Conservation (phyloP, 2,113 vertebrate genomes). For the Tupaia tana region DNA sequence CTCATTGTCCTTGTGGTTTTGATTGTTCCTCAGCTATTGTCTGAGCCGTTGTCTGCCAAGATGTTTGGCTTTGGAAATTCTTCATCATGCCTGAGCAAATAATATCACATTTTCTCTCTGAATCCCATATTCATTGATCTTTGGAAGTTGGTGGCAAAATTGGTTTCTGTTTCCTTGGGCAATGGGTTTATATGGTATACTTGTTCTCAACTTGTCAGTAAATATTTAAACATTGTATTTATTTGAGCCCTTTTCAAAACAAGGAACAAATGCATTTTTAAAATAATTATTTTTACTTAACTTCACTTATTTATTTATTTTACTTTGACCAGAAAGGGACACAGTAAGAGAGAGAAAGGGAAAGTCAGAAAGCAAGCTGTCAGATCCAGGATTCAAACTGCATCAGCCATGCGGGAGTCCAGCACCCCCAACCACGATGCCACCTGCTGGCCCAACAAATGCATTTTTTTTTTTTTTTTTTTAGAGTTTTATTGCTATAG, state of each 20-base stretch:
- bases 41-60: conserved; percentile 34
- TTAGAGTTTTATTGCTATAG: no score
- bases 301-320: no score
- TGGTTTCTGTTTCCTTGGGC: neutral
- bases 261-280: conserved; percentile 28
- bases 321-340: no score
- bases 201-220: conserved; percentile 28
- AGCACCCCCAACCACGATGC: no score
- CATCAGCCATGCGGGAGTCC: no score
- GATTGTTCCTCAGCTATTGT: conserved; percentile 44
- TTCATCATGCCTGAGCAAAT: conserved; percentile 44
- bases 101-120: conserved; percentile 2
- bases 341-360: no score
- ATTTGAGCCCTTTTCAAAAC: conserved; percentile 31
- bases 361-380: no score
- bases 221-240: conserved; percentile 37
- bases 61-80: conserved; percentile 37
- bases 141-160: conserved; percentile 15
- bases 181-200: neutral
- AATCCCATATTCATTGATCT: neutral
- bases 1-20: conserved; percentile 36
- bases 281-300: no score
- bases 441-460: no score
- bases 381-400: no score
- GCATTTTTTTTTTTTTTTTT: no score